Percentiles rank a stretch among this genome's conserved stretches.
These are phyloP conservation scores for Elysia crispata DNA, from an alignment of 2,888 invertebrate species.

Conservation along the genomic window DNA sequence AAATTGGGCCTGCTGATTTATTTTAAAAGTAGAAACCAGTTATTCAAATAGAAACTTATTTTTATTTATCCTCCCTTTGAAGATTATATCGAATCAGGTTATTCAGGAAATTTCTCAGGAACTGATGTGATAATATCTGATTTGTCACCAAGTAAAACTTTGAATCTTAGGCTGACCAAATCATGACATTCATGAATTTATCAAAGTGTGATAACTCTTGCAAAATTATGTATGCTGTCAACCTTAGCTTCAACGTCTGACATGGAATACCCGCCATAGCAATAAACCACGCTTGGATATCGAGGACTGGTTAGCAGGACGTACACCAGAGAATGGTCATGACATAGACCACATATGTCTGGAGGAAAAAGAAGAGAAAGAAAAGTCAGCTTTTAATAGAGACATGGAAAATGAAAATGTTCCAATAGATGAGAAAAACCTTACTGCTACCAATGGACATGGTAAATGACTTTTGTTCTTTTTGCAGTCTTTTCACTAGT, in stretches of 20 bases:
- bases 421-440: background rate
- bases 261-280: constrained; percentile 66
- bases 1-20: no score
- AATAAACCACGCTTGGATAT: constrained; percentile 61
- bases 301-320: constrained; percentile 46
- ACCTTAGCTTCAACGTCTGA: constrained; percentile 58
- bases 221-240: no score
- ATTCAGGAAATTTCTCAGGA: no score
- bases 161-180: no score
- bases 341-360: background rate
- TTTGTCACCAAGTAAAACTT: no score
- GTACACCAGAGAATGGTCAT: background rate
- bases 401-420: background rate
- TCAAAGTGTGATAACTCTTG: no score
- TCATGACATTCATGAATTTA: no score
- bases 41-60: no score
- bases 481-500: no score
- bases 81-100: no score
- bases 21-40: no score
- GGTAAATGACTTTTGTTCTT: background rate
- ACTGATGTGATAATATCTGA: background rate
- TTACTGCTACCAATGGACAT: background rate
- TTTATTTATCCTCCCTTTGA: no score
- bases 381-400: background rate
- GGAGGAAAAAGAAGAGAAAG: constrained; percentile 17